Evolutionary conservation across 2,888 invertebrate genomes (phyloP).

Genomic region (Heliconius cydno): DNA sequence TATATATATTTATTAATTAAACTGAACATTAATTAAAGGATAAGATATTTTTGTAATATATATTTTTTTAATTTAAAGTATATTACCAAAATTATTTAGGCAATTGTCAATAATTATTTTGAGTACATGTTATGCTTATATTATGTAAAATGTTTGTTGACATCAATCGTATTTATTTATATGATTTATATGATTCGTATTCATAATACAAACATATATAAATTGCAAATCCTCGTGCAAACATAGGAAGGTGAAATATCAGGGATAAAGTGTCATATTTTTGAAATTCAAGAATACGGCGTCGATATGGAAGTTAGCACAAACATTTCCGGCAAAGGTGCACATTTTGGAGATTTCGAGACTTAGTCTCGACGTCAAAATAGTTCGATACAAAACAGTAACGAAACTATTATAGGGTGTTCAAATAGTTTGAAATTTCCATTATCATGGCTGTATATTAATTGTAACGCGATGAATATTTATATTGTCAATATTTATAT

Average conservation of each 20-base stretch:
- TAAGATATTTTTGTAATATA: neutral
- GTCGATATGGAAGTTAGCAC: constrained; percentile 68
- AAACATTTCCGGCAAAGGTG: constrained; percentile 73
- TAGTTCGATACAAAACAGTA: constrained; percentile 62
- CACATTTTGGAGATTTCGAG: constrained; percentile 78
- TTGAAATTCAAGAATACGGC: constrained; percentile 71
- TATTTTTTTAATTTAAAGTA: no score
- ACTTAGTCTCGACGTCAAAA: constrained; percentile 64
- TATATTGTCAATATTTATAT: neutral
- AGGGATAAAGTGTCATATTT: constrained; percentile 45
- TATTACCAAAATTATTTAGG: no score
- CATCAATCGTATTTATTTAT: neutral
- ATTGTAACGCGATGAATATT: neutral
- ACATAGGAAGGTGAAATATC: constrained; percentile 20
- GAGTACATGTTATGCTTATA: neutral
- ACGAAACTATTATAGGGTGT: constrained; percentile 55
- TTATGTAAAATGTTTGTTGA: neutral
- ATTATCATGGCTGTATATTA: neutral
- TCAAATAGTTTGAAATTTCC: constrained; percentile 31
- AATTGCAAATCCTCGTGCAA: constrained; percentile 31
- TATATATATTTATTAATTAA: neutral
- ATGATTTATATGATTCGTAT: constrained; percentile 4
- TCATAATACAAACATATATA: neutral
- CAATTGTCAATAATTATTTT: neutral
- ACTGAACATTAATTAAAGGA: constrained; percentile 1